Conservation (phyloP, 2,888 invertebrate genomes). For the Pherbina coryleti region DNA sequence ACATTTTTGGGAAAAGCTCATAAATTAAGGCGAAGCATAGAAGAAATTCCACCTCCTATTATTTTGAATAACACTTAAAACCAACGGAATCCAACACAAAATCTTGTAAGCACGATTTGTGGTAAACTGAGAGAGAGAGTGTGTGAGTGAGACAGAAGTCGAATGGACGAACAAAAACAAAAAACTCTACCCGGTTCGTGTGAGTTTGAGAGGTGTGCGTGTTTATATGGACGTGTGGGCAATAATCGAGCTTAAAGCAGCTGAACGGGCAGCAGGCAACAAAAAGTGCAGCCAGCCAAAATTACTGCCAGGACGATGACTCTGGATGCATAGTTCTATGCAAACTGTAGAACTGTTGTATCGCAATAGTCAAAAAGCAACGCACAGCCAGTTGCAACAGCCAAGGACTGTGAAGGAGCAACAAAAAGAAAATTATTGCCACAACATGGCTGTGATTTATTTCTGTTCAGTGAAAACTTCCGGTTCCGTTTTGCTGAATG, state of each 20-base stretch:
- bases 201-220: not conserved
- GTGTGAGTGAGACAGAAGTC: no score
- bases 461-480: conserved; percentile 54
- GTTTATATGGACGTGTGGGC: not conserved
- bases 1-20: conserved; percentile 19
- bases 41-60: conserved; percentile 10
- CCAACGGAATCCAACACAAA: not conserved
- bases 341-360: conserved; percentile 21
- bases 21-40: conserved; percentile 26
- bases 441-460: conserved; percentile 53
- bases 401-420: not conserved
- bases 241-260: conserved; percentile 8
- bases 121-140: not conserved
- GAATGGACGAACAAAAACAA: no score
- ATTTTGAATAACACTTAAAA: not conserved
- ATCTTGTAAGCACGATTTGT: conserved; percentile 9
- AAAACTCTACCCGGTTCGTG: not conserved
- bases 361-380: not conserved
- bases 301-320: not conserved
- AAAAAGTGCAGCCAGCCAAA: conserved; percentile 11
- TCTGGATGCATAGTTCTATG: no score
- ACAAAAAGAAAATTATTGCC: conserved; percentile 26
- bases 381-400: conserved; percentile 3
- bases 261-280: not conserved
- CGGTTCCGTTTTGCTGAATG: conserved; percentile 48